Percentiles rank a stretch among this genome's conserved stretches.
phyloP scores from a whole-genome alignment of 2,888 invertebrate species.

The Cephus rjabovi region DNA sequence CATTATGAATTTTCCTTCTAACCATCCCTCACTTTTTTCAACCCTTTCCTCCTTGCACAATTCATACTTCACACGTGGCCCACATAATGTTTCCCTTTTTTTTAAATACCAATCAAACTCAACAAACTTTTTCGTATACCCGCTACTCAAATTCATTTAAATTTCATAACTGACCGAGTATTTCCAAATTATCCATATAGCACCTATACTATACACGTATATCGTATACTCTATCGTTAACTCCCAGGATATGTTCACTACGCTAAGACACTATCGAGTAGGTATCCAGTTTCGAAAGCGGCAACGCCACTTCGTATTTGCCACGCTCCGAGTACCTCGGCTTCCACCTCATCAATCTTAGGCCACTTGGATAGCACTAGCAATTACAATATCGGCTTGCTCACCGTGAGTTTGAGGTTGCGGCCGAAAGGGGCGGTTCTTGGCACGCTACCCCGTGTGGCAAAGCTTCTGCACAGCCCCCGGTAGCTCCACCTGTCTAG shows the following conservation, averaged over 20 bases:
- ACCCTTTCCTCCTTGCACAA: too few species aligned
- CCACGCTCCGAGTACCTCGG: conserved; percentile 54
- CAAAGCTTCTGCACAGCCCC: conserved; percentile 34
- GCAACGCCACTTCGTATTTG: conserved; percentile 49
- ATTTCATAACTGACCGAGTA: too few species aligned
- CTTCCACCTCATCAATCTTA: conserved; percentile 64
- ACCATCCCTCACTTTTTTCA: too few species aligned
- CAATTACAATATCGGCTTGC: conserved; percentile 66
- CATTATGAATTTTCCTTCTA: too few species aligned
- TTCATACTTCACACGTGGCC: too few species aligned
- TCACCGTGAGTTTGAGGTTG: conserved; percentile 60
- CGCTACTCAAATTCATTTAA: too few species aligned
- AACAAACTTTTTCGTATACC: too few species aligned
- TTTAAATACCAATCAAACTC: too few species aligned
- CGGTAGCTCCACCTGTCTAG: conserved; percentile 50
- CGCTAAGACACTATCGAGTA: too few species aligned
- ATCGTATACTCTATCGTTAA: not conserved
- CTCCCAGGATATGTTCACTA: not conserved
- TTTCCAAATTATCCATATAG: too few species aligned
- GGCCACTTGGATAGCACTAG: conserved; percentile 60
- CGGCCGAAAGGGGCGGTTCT: conserved; percentile 55
- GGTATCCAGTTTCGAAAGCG: conserved; percentile 41
- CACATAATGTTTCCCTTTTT: too few species aligned
- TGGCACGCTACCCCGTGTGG: conserved; percentile 53
- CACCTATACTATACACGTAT: too few species aligned